Percentiles rank a stretch among this genome's conserved stretches.
phyloP scores from a whole-genome alignment of 2,888 invertebrate genomes.

The Bruchidius siliquastri region DNA sequence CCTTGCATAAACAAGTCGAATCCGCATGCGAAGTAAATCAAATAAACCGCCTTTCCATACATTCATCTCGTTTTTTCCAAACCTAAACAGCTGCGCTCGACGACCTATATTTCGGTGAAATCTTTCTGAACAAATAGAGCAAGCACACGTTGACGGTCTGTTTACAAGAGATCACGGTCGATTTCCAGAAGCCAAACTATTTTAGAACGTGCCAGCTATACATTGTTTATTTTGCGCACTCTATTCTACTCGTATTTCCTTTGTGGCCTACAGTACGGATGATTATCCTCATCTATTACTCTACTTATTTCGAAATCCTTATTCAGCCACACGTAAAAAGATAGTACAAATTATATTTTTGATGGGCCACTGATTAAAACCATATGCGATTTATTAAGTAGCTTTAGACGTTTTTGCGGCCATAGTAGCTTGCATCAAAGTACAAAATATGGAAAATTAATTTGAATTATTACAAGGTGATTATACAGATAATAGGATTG shows the following conservation, averaged over 20 bases:
- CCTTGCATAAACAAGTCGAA: neutral
- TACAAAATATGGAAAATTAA: too few species aligned
- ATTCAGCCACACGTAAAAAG: too few species aligned
- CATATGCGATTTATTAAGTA: too few species aligned
- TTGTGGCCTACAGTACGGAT: neutral
- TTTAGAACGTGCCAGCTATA: neutral
- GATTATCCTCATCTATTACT: too few species aligned
- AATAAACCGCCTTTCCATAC: neutral
- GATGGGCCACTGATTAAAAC: too few species aligned
- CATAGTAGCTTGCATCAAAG: too few species aligned
- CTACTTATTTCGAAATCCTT: too few species aligned
- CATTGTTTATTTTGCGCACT: neutral
- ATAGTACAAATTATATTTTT: too few species aligned
- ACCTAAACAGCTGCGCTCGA: neutral
- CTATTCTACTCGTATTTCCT: neutral
- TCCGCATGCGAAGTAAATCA: neutral
- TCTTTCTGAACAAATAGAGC: neutral
- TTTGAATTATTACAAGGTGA: too few species aligned
- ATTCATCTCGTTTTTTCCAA: neutral
- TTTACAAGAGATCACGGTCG: neutral
- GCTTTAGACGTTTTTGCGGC: too few species aligned
- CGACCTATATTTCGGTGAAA: neutral
- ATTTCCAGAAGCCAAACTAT: neutral
- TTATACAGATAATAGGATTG: too few species aligned
- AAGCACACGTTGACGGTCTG: neutral